phyloP scores from a whole-genome alignment of 2,113 vertebrate species.

The Halcyon senegalensis region DNA sequence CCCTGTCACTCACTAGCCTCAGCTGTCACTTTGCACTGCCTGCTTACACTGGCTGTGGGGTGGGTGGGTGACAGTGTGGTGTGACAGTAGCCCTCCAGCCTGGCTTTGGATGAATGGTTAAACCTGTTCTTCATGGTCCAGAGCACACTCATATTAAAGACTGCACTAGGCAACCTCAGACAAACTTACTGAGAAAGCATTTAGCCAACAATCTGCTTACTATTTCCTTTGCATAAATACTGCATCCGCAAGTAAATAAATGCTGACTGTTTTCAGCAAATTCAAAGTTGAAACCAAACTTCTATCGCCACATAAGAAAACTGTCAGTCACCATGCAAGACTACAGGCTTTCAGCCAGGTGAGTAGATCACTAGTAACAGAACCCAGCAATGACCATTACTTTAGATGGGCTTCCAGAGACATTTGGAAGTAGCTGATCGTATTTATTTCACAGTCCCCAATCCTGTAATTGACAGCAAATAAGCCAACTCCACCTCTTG shows the following conservation, averaged over 20 bases:
- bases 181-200: background rate
- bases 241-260: background rate
- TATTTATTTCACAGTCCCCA: background rate
- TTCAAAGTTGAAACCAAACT: background rate
- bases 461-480: background rate
- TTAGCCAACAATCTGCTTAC: background rate
- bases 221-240: background rate
- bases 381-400: background rate
- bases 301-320: accelerated
- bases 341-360: background rate
- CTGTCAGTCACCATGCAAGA: accelerated
- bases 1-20: background rate
- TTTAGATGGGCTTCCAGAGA: background rate
- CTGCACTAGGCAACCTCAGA: background rate
- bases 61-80: background rate
- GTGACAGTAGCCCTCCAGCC: background rate
- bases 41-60: background rate
- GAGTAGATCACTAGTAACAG: background rate
- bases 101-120: background rate
- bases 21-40: background rate
- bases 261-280: background rate
- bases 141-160: background rate
- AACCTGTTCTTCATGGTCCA: background rate
- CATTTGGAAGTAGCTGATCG: background rate
- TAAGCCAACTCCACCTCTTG: background rate